Conservation (phyloP, 2,113 vertebrate genomes). For the Lagopus muta region DNA sequence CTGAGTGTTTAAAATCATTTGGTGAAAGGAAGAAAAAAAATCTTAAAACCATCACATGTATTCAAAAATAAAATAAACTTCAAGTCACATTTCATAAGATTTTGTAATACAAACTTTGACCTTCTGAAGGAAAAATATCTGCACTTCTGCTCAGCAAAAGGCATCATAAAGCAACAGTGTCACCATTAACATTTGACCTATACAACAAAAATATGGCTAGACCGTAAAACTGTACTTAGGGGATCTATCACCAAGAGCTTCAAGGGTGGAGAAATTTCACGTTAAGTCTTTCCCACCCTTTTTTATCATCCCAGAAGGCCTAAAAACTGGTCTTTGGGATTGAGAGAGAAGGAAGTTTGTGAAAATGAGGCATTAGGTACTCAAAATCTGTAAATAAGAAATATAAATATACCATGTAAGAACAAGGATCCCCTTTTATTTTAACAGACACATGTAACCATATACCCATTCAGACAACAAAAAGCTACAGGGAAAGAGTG, state of each 20-base stretch:
- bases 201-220: conserved; percentile 35
- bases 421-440: conserved; percentile 46
- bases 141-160: conserved; percentile 49
- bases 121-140: conserved; percentile 32
- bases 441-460: conserved; percentile 68
- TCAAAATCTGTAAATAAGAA: conserved; percentile 40
- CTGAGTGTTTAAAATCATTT: conserved; percentile 26
- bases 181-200: conserved; percentile 36
- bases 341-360: conserved; percentile 27
- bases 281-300: conserved; percentile 56
- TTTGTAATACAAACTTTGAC: conserved; percentile 13
- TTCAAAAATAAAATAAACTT: conserved; percentile 42
- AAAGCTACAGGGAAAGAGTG: conserved; percentile 69
- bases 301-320: conserved; percentile 42
- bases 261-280: conserved; percentile 41
- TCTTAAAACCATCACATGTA: neutral
- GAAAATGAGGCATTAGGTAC: conserved; percentile 21
- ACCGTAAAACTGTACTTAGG: neutral
- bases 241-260: conserved; percentile 36
- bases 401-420: conserved; percentile 35
- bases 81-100: neutral
- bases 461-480: conserved; percentile 73
- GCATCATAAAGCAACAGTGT: conserved; percentile 15
- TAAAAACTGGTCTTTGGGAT: conserved; percentile 40
- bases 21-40: conserved; percentile 14